These are phyloP conservation scores for Staurois parvus DNA, from an alignment of 2,797 vertebrate species.

Conservation along the genomic window DNA sequence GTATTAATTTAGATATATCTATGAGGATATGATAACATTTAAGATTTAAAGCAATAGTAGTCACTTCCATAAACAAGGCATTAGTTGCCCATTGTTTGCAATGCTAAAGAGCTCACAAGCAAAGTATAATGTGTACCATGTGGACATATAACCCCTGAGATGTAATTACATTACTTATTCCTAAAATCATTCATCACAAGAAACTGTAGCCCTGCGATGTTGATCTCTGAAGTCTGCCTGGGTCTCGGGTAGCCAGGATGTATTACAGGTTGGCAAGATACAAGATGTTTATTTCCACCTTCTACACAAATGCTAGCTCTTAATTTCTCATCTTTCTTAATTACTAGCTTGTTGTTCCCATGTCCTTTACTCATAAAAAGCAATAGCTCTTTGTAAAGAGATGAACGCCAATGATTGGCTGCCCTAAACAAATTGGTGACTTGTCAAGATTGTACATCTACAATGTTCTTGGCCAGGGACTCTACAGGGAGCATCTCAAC, in stretches of 20 bases:
- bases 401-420: slow-evolving; percentile 51
- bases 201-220: slow-evolving; percentile 57
- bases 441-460: slow-evolving; percentile 53
- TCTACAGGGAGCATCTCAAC: slow-evolving; percentile 26
- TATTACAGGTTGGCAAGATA: slow-evolving; percentile 61
- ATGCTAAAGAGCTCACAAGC: slow-evolving; percentile 17
- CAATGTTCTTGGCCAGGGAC: slow-evolving; percentile 41
- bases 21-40: background rate
- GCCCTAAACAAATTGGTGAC: slow-evolving; percentile 57
- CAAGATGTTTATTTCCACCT: slow-evolving; percentile 58
- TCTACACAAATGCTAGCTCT: slow-evolving; percentile 50
- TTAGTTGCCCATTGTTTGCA: background rate
- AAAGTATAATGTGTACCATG: slow-evolving; percentile 28
- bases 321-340: slow-evolving; percentile 60
- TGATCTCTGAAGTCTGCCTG: slow-evolving; percentile 43
- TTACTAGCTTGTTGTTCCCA: slow-evolving; percentile 52
- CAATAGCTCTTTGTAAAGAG: slow-evolving; percentile 57
- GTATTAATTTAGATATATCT: background rate
- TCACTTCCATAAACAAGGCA: background rate
- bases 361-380: slow-evolving; percentile 52
- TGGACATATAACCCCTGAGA: slow-evolving; percentile 45
- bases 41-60: background rate
- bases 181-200: slow-evolving; percentile 54
- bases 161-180: slow-evolving; percentile 52
- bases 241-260: slow-evolving; percentile 56